These are phyloP conservation scores for Cordilura impudica DNA, from an alignment of 2,888 invertebrate species.

Conservation along the genomic window DNA sequence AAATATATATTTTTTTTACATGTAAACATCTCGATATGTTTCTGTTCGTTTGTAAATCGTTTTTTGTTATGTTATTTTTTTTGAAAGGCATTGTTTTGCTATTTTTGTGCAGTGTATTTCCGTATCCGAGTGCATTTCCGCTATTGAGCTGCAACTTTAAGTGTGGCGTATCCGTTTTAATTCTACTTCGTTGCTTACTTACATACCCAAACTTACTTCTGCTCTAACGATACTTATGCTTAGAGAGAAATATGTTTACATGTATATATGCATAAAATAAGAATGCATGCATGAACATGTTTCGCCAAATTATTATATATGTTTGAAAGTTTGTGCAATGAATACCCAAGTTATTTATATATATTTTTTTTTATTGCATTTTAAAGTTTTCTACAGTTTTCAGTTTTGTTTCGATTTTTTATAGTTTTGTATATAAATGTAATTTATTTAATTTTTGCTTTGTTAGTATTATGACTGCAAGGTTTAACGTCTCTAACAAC, in stretches of 20 bases:
- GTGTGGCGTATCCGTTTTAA: slow-evolving; percentile 62
- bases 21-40: not conserved
- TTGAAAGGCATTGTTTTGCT: not conserved
- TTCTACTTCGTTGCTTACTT: slow-evolving; percentile 56
- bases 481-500: slow-evolving; percentile 41
- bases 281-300: no score
- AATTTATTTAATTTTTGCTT: slow-evolving; percentile 61
- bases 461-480: slow-evolving; percentile 37
- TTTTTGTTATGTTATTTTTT: not conserved
- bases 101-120: slow-evolving; percentile 50
- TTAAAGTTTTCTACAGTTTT: slow-evolving; percentile 44
- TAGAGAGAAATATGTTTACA: not conserved
- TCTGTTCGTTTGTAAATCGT: not conserved
- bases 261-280: not conserved
- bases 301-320: slow-evolving; percentile 29
- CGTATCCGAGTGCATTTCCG: slow-evolving; percentile 62
- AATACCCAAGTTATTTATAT: slow-evolving; percentile 37
- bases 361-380: slow-evolving; percentile 19
- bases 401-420: slow-evolving; percentile 8
- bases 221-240: not conserved
- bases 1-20: not conserved
- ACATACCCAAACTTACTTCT: slow-evolving; percentile 15
- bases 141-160: slow-evolving; percentile 60
- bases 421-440: slow-evolving; percentile 7
- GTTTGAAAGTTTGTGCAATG: slow-evolving; percentile 19